A percentile compares a stretch with the other conserved stretches of the same genome.
Evolutionary conservation across 2,888 invertebrate species (phyloP).

Genomic region (Melikaiella ostensackeni): DNA sequence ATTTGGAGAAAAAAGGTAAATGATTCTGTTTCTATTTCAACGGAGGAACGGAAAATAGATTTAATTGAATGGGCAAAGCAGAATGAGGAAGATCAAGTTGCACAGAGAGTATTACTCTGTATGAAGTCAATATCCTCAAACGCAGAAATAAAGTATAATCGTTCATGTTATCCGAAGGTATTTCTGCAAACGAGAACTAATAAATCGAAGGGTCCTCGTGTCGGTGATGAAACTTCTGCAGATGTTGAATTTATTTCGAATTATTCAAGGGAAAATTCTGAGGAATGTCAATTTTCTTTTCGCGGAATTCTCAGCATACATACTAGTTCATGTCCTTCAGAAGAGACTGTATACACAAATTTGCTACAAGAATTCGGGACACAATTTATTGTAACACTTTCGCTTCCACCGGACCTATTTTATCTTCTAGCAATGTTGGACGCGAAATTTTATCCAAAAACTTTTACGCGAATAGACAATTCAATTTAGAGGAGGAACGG

Average conservation of each 20-base stretch:
- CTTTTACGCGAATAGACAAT: constrained; percentile 60
- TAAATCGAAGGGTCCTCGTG: background rate
- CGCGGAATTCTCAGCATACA: background rate
- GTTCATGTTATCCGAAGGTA: too few species aligned
- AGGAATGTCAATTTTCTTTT: background rate
- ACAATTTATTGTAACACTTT: background rate
- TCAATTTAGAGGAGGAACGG: constrained; percentile 57
- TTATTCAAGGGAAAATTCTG: background rate
- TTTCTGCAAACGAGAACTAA: too few species aligned
- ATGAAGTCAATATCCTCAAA: too few species aligned
- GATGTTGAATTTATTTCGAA: background rate
- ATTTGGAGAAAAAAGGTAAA: too few species aligned
- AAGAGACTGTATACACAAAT: background rate
- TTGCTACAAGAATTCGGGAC: background rate
- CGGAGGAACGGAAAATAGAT: too few species aligned
- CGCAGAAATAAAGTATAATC: too few species aligned
- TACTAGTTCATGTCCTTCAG: background rate
- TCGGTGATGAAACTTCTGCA: background rate
- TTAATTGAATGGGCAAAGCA: too few species aligned
- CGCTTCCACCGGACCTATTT: background rate
- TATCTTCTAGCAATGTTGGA: background rate
- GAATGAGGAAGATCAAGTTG: too few species aligned
- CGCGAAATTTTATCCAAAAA: background rate
- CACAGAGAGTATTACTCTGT: too few species aligned
- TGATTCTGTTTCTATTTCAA: too few species aligned